phyloP scores from a whole-genome alignment of 2,113 vertebrate species.

The Jacana jacana region DNA sequence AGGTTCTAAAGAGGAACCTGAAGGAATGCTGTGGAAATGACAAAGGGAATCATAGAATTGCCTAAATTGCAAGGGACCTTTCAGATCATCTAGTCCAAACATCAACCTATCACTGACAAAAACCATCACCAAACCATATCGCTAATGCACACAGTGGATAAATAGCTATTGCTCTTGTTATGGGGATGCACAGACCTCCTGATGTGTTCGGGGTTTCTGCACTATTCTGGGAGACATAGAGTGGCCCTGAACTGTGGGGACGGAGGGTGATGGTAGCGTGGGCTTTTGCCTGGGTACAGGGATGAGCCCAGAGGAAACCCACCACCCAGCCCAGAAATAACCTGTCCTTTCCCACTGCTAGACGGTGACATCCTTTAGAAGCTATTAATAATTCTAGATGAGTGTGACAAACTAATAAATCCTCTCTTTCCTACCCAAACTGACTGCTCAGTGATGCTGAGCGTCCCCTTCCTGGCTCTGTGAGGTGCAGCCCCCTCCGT shows the following conservation, averaged over 20 bases:
- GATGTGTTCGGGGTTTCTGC: not conserved
- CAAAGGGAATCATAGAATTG: too few species aligned
- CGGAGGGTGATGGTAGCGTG: accelerated
- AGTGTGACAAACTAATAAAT: not conserved
- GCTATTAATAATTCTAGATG: not conserved
- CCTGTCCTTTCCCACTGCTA: not conserved
- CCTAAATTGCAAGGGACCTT: too few species aligned
- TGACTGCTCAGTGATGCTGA: too few species aligned
- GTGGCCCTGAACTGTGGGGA: not conserved
- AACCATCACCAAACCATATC: too few species aligned
- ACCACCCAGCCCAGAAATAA: not conserved
- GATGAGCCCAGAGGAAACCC: not conserved
- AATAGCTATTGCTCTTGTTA: not conserved
- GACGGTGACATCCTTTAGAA: not conserved
- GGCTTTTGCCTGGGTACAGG: not conserved
- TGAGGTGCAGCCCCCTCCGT: not conserved
- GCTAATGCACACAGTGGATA: accelerated
- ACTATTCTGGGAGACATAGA: not conserved
- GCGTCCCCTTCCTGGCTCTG: not conserved
- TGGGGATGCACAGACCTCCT: too few species aligned
- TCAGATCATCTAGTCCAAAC: too few species aligned
- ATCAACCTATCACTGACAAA: too few species aligned
- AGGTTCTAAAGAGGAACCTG: not conserved
- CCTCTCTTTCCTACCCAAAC: not conserved
- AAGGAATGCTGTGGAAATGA: too few species aligned